Evolutionary conservation across 2,797 vertebrate genomes (phyloP).

Genomic region (Silurus aristotelis): DNA sequence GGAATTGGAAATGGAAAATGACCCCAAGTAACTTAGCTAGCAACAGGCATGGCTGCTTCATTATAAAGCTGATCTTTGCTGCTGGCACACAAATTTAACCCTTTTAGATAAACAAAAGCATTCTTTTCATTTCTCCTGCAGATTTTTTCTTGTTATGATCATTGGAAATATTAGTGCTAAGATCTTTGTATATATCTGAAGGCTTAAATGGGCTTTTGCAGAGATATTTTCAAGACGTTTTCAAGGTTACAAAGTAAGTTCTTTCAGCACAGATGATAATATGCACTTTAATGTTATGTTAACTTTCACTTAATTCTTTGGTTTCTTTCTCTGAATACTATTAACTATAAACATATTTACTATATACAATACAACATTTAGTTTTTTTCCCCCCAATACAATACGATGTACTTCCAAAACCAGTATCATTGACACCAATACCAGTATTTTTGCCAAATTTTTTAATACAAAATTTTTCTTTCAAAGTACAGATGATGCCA

Average conservation of each 20-base stretch:
- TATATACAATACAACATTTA: no score
- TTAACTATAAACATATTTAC: background rate
- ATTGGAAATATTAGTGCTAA: background rate
- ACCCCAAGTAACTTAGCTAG: background rate
- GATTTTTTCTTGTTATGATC: background rate
- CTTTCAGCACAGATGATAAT: background rate
- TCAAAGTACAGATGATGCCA: no score
- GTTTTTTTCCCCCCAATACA: no score
- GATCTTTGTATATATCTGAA: background rate
- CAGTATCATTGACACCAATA: no score
- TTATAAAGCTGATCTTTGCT: background rate
- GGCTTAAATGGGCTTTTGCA: background rate
- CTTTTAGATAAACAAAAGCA: background rate
- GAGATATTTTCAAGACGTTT: background rate
- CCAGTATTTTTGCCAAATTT: no score
- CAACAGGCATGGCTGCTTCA: background rate
- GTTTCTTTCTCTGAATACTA: background rate
- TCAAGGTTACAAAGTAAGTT: background rate
- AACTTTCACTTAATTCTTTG: no score
- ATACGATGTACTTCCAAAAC: no score
- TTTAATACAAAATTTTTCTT: no score
- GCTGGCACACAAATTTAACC: background rate
- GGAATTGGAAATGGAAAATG: constrained; percentile 22
- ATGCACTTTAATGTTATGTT: background rate
- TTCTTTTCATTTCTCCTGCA: background rate